Base-by-base conservation (phyloP, 35 echinoderm and acorn worm genomes). In the Chiridota heheva region DNA sequence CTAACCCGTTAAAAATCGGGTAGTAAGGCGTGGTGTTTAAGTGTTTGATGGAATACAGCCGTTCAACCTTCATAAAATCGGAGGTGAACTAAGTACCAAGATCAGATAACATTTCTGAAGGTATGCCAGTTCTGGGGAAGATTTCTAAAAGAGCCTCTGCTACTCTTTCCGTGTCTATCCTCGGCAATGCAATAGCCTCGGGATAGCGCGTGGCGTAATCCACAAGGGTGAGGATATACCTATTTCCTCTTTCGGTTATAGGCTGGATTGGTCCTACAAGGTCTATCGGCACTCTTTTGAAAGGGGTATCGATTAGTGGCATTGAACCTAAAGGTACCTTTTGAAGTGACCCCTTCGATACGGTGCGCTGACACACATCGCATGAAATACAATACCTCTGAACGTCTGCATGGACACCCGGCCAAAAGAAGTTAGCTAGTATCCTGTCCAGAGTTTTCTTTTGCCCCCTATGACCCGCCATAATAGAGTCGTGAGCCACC, bases 1-100 rank as follows among this genome's bases (percentile, higher is more conserved):
- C 87, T 20, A 90, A 40, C 16, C 87, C 73, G 34, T 77, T 87
- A 36, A 57, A 62, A 7, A 35, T 38, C 0, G 78, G 67, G 75
- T 89, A 68, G 51, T 89, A 89, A 18, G 86, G 78, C 6, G 72
- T 59, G 24, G 67, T 80, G 17, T 48, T 81, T 46, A 91, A n/a
- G 58, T 69, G 42, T 26, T 47, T 68, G 8, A 81, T 81, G 6
- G 63, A 72, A 25, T 81, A 57, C 24, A 81, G n/a, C 38, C 66
- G 43, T 63, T 66, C 72, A 5, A 86, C 88, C n/a, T 39, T 86
- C 81, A 91, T 90, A 1, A 84, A 4, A 16, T 69, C 72, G 2
- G 88, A 85, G 0, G 56, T 65, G 35, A 91, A 86, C 40, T 91
- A 73, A 1, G 81, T 59, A 0, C 88, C 81, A 3, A 30, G 46